A percentile compares a stretch with the other conserved stretches of the same genome.
Conservation (phyloP, 2,113 vertebrate genomes). For the Neotragus moschatus region DNA sequence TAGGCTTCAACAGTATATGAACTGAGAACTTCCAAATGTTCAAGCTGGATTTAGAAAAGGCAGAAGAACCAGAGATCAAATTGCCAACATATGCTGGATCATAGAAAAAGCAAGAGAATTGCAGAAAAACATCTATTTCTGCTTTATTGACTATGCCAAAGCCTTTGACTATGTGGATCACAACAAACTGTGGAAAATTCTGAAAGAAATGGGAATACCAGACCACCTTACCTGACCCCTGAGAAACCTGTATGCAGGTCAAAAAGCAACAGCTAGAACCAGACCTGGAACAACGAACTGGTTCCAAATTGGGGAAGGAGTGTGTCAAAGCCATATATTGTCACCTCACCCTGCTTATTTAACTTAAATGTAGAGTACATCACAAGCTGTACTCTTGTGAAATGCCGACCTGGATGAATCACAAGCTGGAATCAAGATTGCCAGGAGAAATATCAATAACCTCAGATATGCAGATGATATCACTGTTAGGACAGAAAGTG, state of each 20-base stretch:
- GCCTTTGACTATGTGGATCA: not conserved
- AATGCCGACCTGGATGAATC: not conserved
- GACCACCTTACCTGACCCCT: not conserved
- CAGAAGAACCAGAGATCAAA: not conserved
- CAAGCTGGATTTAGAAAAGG: not conserved
- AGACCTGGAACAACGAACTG: not conserved
- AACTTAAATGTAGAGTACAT: not conserved
- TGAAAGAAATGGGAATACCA: not conserved
- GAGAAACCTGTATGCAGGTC: not conserved
- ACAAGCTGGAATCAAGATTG: not conserved
- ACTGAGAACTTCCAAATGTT: not conserved
- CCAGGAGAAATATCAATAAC: not conserved
- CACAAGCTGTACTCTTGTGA: not conserved
- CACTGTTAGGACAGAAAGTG: not conserved
- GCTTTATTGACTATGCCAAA: not conserved
- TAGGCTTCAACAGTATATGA: not conserved
- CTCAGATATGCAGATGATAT: not conserved
- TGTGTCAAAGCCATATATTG: not conserved
- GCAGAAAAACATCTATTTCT: not conserved
- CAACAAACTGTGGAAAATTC: not conserved
- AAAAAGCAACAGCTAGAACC: not conserved
- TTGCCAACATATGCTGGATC: not conserved
- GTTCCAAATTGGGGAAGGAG: not conserved
- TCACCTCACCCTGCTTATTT: not conserved
- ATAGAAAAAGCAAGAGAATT: not conserved